A percentile compares a stretch with the other conserved stretches of the same genome.
Evolutionary conservation across 2,888 invertebrate species (phyloP).

Genomic region (Ormyrus labotus): DNA sequence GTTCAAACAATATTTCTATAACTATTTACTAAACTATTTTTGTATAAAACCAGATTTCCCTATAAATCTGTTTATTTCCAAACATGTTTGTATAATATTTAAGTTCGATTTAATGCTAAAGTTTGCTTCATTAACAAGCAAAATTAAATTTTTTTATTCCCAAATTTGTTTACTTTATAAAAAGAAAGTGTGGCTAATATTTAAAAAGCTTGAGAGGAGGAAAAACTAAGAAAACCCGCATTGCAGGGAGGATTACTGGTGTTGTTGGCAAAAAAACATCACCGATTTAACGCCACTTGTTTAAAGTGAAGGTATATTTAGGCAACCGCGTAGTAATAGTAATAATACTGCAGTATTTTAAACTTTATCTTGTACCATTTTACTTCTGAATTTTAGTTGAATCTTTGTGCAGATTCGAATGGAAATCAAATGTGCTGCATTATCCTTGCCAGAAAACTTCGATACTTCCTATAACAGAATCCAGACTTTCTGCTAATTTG

Average conservation of each 20-base stretch:
- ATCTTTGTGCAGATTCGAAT: slow-evolving; percentile 32
- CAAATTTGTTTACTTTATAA: too few relatives aligned
- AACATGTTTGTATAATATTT: too few relatives aligned
- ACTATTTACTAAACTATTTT: too few relatives aligned
- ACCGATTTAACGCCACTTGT: slow-evolving; percentile 37
- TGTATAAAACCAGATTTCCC: too few relatives aligned
- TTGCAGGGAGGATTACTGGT: slow-evolving; percentile 26
- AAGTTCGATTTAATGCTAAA: too few relatives aligned
- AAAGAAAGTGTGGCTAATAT: background rate
- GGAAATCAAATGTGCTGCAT: slow-evolving; percentile 33
- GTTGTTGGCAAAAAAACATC: slow-evolving; percentile 32
- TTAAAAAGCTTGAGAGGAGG: background rate
- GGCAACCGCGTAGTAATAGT: slow-evolving; percentile 1
- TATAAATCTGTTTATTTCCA: too few relatives aligned
- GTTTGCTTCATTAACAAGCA: too few relatives aligned
- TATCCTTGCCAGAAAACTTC: slow-evolving; percentile 38
- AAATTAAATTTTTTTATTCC: too few relatives aligned
- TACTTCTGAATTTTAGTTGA: slow-evolving; percentile 18
- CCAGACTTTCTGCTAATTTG: slow-evolving; percentile 29
- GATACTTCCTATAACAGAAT: background rate
- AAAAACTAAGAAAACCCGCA: slow-evolving; percentile 16
- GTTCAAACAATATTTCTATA: too few relatives aligned
- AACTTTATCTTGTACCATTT: slow-evolving; percentile 4
- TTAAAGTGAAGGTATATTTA: slow-evolving; percentile 32
- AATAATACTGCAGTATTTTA: slow-evolving; percentile 11